Percentiles rank a stretch among this genome's conserved stretches.
phyloP scores from a whole-genome alignment of 2,113 vertebrate species.

The Phoenicopterus ruber region DNA sequence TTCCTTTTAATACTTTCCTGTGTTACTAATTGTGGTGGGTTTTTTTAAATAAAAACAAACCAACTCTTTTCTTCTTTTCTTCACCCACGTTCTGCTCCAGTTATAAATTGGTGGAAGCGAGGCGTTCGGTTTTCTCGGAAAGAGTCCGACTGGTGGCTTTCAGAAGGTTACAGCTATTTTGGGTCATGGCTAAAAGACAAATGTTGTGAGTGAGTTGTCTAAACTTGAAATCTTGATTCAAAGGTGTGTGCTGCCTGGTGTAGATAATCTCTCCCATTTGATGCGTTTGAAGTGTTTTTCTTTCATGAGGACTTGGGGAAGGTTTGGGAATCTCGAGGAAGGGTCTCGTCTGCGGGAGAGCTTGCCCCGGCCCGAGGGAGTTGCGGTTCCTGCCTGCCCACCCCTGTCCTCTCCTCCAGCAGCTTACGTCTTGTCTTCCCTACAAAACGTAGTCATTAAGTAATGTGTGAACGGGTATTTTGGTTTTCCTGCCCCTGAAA shows the following conservation, averaged over 20 bases:
- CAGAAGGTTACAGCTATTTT: neutral
- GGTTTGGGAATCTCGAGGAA: neutral
- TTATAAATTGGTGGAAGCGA: neutral
- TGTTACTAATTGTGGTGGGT: neutral
- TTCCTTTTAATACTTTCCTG: neutral
- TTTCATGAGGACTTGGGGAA: neutral
- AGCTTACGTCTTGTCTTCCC: neutral
- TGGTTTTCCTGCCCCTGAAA: neutral
- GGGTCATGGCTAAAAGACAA: neutral
- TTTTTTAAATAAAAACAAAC: neutral
- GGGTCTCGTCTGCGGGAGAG: neutral
- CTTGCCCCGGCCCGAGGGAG: neutral
- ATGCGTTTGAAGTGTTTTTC: neutral
- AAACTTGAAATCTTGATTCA: neutral
- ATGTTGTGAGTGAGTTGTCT: neutral
- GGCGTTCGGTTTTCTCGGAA: neutral
- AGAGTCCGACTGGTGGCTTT: neutral
- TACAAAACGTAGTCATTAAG: neutral
- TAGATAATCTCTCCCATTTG: neutral
- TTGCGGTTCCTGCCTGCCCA: neutral
- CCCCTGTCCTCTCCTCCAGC: neutral
- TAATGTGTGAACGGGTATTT: accelerated
- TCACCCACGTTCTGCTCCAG: neutral
- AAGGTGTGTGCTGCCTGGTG: neutral
- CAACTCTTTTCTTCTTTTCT: neutral